Conservation (phyloP, 2,113 vertebrate genomes). For the Gnathonemus echidnorhynchus region DNA sequence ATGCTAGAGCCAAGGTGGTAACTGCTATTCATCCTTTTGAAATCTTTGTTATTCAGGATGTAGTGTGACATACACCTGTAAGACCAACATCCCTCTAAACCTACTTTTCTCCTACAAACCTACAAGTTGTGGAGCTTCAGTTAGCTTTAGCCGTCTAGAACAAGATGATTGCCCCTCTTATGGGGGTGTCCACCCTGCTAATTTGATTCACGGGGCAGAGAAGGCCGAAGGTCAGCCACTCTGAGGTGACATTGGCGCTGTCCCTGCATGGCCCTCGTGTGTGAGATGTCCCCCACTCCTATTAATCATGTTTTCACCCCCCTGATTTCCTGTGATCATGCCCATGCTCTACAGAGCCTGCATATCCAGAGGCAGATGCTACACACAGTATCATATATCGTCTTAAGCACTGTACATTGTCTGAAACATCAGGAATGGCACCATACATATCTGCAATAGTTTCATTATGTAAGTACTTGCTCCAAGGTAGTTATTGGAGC, state of each 20-base stretch:
- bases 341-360: not conserved
- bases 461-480: not conserved
- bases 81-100: not conserved
- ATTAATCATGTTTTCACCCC: slow-evolving; percentile 8
- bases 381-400: not conserved
- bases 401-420: not conserved
- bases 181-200: slow-evolving; percentile 19
- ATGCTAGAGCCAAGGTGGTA: not conserved
- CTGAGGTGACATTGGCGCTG: not conserved
- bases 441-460: not conserved
- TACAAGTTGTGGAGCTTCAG: slow-evolving; percentile 6
- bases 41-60: not conserved
- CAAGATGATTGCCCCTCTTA: slow-evolving; percentile 21
- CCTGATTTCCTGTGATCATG: not conserved
- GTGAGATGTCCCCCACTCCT: not conserved
- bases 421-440: not conserved
- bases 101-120: not conserved
- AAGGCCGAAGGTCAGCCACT: slow-evolving; percentile 13
- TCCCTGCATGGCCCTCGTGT: not conserved
- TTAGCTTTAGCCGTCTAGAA: slow-evolving; percentile 34
- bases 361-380: too few relatives aligned
- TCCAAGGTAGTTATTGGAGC: not conserved
- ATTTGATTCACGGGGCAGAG: slow-evolving; percentile 23
- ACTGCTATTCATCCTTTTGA: not conserved
- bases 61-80: not conserved